Conservation (phyloP, 2,888 invertebrate genomes). For the Acanthoscelides obtectus region DNA sequence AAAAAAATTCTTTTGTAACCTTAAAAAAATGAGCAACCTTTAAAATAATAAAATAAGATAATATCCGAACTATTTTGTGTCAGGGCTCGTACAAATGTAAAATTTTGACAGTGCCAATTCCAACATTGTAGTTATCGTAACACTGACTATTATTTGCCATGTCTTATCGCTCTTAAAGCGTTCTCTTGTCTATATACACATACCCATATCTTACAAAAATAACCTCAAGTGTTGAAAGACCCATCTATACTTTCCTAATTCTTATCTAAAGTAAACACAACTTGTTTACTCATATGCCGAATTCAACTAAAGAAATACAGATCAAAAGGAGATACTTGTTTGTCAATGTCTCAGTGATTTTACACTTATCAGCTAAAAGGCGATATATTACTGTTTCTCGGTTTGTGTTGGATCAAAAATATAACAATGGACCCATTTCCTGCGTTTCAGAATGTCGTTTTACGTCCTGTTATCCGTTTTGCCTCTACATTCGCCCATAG, state of each 20-base stretch:
- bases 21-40: no score
- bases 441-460: neutral
- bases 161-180: no score
- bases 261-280: neutral
- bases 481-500: no score
- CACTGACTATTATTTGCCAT: no score
- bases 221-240: neutral
- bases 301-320: neutral
- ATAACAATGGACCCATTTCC: neutral
- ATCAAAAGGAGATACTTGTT: neutral
- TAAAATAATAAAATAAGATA: no score
- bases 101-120: no score
- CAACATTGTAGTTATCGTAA: no score
- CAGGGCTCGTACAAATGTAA: no score
- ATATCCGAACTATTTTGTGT: no score
- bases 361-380: neutral
- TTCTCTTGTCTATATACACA: neutral
- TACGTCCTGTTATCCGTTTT: no score
- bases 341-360: neutral
- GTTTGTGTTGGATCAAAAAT: neutral
- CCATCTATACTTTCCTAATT: neutral
- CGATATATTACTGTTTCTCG: neutral
- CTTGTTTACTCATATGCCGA: neutral
- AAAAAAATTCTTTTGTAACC: no score
- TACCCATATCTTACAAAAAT: neutral